These are phyloP conservation scores for Amphiduros pacificus DNA, from an alignment of 2,888 invertebrate species.

Conservation along the genomic window DNA sequence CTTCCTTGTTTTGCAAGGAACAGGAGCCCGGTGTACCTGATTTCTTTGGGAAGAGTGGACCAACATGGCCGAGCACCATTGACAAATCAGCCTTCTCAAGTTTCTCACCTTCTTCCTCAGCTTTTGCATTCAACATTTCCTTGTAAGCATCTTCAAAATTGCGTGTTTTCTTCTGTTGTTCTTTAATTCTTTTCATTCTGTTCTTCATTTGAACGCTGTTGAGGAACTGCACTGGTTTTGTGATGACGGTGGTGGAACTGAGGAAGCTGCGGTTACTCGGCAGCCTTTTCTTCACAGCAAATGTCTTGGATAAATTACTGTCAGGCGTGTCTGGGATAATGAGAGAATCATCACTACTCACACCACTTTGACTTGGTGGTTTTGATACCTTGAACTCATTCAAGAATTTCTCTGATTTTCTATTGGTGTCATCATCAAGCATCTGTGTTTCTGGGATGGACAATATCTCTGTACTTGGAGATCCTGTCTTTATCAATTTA, in stretches of 20 bases:
- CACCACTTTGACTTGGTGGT: too few species aligned
- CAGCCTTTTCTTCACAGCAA: background rate
- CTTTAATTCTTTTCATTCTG: too few species aligned
- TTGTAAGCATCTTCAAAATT: slow-evolving; percentile 1
- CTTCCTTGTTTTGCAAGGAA: background rate
- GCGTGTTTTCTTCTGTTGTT: background rate
- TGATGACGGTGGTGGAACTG: background rate
- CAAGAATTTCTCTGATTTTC: too few species aligned
- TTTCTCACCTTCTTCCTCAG: background rate
- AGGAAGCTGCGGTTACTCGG: background rate
- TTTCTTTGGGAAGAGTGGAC: too few species aligned
- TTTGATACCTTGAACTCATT: too few species aligned
- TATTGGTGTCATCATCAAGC: too few species aligned
- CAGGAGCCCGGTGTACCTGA: background rate
- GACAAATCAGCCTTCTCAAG: background rate
- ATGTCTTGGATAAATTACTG: background rate
- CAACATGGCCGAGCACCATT: background rate
- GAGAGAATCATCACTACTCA: too few species aligned
- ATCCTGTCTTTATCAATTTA: too few species aligned
- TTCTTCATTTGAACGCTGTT: background rate
- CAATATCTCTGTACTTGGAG: too few species aligned
- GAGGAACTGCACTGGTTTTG: too few species aligned
- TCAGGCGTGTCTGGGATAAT: background rate
- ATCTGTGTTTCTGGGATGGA: too few species aligned
- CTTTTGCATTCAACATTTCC: background rate